Conservation (phyloP, 2,888 invertebrate species). For the Diaprepes abbreviatus region DNA sequence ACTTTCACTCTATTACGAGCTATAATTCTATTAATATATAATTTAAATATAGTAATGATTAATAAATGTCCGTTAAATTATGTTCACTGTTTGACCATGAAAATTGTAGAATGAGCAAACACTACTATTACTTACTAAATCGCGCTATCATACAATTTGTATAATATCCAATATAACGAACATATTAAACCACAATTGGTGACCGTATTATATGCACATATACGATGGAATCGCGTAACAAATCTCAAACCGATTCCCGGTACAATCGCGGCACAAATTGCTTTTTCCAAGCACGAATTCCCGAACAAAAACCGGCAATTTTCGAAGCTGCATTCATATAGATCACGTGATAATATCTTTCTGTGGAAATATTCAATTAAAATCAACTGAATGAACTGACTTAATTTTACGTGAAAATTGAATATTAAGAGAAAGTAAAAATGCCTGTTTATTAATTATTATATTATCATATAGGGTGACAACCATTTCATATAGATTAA, state of each 20-base stretch:
- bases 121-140: not conserved
- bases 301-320: constrained; percentile 22
- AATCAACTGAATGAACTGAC: constrained; percentile 1
- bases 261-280: constrained; percentile 15
- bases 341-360: constrained; percentile 18
- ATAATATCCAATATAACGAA: not conserved
- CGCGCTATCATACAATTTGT: not conserved
- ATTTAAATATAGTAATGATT: too few species aligned
- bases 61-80: too few species aligned
- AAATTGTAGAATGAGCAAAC: too few species aligned
- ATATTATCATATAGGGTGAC: too few species aligned
- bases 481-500: too few species aligned
- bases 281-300: constrained; percentile 16
- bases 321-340: constrained; percentile 21
- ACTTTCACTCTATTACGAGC: too few species aligned
- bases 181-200: constrained; percentile 7
- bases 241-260: constrained; percentile 15
- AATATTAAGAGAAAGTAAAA: not conserved
- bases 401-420: not conserved
- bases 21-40: too few species aligned
- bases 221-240: constrained; percentile 11
- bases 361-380: constrained; percentile 20
- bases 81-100: too few species aligned
- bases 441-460: too few species aligned
- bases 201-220: constrained; percentile 5